Base-by-base conservation (phyloP, 1,140 invertebrate species). In the Stenopsyche tienmushanensis region DNA sequence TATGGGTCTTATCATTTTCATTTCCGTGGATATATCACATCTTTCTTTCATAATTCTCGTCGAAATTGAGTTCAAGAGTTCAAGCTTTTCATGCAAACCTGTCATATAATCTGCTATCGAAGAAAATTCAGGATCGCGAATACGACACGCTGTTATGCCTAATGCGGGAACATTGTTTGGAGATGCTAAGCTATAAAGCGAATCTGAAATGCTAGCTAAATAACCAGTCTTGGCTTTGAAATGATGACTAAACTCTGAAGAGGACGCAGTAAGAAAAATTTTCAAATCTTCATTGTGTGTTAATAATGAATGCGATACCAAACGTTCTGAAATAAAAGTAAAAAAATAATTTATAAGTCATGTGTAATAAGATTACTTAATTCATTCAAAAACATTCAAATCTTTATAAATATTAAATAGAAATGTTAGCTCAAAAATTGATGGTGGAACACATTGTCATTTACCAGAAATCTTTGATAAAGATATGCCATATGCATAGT, bases 211-310 rank as follows among this genome's bases (percentile, higher is more conserved):
- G 72, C 84, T 83, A 3, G 78, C 80, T 0, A 88, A 73, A 3
- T 85, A 75, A 44, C 83, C 83, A 42, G 78, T 77, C 62, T 82
- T 81, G 73, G 83, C 84, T 77, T 86, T 89, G 49, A 86, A 83
- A 72, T 87, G 81, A 57, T 83, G 73, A 53, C 78, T 80, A 73
- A 90, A 89, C 73, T 90, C 87, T 85, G 88, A 65, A 25, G 80
- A 75, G 65, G 63, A 67, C 5, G 85, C 82, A 13, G 87, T 89
- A 10, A 91, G 77, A 75, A 91, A 91, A 34, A 85, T 77, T 60
- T 86, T 80, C 26, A 90, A 78, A 76, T 85, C 84, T 73, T 85
- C 83, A 72, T 88, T 85, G 71, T 84, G 89, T 63, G 88, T 89
- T 10, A 90, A 76, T 54, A 90, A 88, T 1, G 89, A 88, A 78